Conservation (phyloP, 2,113 vertebrate genomes). For the Erythrocercus mccallii region DNA sequence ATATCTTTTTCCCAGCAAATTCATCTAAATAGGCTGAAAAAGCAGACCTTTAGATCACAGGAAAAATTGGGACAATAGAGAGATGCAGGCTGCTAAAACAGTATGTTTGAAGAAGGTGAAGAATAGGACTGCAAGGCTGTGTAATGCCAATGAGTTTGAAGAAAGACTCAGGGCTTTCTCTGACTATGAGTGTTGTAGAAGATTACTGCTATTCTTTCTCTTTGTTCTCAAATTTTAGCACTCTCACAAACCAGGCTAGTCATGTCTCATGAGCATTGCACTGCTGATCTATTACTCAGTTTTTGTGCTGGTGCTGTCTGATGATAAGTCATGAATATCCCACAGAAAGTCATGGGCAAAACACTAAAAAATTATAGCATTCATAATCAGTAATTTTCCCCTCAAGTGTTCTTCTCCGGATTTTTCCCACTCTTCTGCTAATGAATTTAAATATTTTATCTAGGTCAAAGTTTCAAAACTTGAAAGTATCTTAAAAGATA, state of each 20-base stretch:
- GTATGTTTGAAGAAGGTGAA: background rate
- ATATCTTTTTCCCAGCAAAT: background rate
- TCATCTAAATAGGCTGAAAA: background rate
- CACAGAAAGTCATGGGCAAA: background rate
- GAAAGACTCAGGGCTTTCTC: background rate
- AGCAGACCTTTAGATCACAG: background rate
- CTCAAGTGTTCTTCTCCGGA: background rate
- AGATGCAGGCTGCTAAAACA: background rate
- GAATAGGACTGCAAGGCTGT: background rate
- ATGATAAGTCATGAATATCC: background rate
- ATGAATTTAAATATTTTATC: background rate
- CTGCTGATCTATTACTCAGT: background rate
- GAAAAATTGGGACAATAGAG: background rate
- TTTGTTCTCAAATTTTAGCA: background rate
- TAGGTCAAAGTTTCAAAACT: background rate
- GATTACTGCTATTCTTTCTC: background rate
- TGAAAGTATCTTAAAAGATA: background rate
- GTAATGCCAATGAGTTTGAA: background rate
- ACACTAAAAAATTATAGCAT: accelerated
- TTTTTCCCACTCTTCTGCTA: background rate
- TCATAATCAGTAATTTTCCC: background rate
- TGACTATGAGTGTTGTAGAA: background rate
- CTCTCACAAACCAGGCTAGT: background rate
- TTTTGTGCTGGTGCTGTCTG: background rate
- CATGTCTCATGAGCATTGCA: background rate